Evolutionary conservation across 2,113 vertebrate genomes (phyloP).

Genomic region (Prinia subflava): DNA sequence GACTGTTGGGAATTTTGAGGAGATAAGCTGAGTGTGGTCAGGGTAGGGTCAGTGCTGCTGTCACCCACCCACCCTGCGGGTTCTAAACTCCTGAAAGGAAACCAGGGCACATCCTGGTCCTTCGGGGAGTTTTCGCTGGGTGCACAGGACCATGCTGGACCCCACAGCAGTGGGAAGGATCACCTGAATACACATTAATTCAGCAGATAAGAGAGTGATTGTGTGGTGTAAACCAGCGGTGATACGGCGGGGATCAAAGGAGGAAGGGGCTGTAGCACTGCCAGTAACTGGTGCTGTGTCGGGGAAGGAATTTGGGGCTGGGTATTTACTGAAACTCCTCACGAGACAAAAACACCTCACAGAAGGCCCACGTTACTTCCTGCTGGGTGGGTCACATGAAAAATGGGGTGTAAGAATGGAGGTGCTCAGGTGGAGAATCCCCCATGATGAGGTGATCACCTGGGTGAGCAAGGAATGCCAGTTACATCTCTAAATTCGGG

Average conservation of each 20-base stretch:
- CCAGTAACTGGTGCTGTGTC: fast-evolving
- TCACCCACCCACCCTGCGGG: fast-evolving
- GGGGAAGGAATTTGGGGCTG: not conserved
- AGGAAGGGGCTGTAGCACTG: not conserved
- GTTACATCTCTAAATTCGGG: not conserved
- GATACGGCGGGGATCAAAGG: fast-evolving
- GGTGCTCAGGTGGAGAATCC: not conserved
- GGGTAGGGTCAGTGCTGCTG: not conserved
- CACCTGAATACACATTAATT: fast-evolving
- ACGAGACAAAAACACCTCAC: not conserved
- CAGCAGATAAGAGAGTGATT: not conserved
- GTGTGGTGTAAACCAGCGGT: not conserved
- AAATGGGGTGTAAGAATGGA: not conserved
- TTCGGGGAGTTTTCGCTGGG: not conserved
- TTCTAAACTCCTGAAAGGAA: not conserved
- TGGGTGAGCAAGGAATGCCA: not conserved
- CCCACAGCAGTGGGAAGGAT: not conserved
- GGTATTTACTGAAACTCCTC: not conserved
- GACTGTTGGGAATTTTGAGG: not conserved
- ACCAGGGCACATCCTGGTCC: not conserved
- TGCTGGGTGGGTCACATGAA: not conserved
- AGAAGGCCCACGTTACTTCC: not conserved
- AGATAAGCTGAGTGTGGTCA: not conserved
- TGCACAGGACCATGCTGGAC: not conserved
- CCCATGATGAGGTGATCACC: fast-evolving